Evolutionary conservation across 2,888 invertebrate genomes (phyloP).

Genomic region (Mythimna impura): DNA sequence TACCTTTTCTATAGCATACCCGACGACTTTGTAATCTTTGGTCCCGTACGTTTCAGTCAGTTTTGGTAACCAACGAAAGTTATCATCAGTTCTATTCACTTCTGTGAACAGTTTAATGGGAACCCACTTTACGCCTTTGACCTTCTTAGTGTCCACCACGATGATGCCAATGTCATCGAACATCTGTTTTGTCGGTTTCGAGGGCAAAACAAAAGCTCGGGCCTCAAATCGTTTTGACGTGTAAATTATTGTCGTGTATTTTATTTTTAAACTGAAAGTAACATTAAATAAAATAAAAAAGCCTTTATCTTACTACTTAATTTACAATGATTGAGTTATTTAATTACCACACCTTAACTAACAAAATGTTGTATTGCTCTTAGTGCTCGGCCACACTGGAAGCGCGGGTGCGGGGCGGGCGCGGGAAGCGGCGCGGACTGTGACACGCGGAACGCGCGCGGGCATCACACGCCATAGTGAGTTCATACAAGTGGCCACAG

Average conservation of each 20-base stretch:
- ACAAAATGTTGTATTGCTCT: too few relatives aligned
- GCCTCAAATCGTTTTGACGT: constrained; percentile 56
- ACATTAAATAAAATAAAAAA: background rate
- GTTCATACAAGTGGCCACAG: too few relatives aligned
- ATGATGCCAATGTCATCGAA: constrained; percentile 82
- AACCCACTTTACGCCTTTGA: constrained; percentile 61
- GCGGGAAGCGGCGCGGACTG: too few relatives aligned
- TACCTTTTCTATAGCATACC: constrained; percentile 75
- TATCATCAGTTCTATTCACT: constrained; percentile 71
- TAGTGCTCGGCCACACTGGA: too few relatives aligned
- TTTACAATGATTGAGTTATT: too few relatives aligned
- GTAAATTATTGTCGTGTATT: constrained; percentile 73
- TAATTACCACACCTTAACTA: too few relatives aligned
- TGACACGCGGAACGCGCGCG: too few relatives aligned
- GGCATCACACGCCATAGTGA: too few relatives aligned
- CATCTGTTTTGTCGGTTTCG: constrained; percentile 70
- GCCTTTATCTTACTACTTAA: too few relatives aligned
- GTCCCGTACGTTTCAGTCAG: constrained; percentile 47
- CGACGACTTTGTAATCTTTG: constrained; percentile 71
- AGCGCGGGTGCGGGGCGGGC: too few relatives aligned
- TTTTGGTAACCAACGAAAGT: constrained; percentile 74
- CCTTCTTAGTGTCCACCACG: constrained; percentile 63
- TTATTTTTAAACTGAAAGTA: constrained; percentile 75
- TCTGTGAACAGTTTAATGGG: constrained; percentile 61
- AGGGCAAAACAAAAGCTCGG: constrained; percentile 74